Percentiles rank a stretch among this genome's conserved stretches.
phyloP scores from a whole-genome alignment of 2,113 vertebrate genomes.

The Daphoenositta chrysoptera region DNA sequence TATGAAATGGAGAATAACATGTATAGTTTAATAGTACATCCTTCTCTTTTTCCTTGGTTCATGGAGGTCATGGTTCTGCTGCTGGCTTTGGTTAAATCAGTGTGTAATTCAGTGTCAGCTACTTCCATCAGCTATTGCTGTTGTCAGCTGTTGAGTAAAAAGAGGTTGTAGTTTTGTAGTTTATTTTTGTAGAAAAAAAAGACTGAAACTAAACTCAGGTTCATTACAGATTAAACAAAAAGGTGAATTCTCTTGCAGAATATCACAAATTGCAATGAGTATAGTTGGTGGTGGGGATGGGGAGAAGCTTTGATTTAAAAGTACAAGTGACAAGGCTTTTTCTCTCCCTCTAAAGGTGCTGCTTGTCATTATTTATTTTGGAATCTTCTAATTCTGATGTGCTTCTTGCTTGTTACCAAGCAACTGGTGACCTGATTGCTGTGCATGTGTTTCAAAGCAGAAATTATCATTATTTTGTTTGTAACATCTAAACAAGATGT shows the following conservation, averaged over 20 bases:
- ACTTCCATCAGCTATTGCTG: background rate
- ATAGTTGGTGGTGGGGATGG: background rate
- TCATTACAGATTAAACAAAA: background rate
- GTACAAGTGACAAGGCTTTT: constrained; percentile 26
- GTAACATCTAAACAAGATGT: background rate
- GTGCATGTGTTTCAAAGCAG: constrained; percentile 42
- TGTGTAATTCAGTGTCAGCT: background rate
- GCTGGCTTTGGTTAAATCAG: background rate
- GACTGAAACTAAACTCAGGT: background rate
- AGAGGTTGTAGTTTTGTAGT: background rate
- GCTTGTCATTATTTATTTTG: constrained; percentile 54
- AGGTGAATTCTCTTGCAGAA: background rate
- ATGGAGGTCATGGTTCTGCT: background rate
- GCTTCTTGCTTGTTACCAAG: constrained; percentile 56
- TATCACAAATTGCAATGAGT: background rate
- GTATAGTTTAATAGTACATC: background rate
- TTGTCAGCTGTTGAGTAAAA: background rate
- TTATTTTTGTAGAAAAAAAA: background rate
- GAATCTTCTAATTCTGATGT: constrained; percentile 34
- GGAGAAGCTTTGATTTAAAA: constrained; percentile 4
- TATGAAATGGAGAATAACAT: background rate
- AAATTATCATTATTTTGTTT: background rate
- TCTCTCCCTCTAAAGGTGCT: constrained; percentile 57
- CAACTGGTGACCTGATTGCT: constrained; percentile 45
- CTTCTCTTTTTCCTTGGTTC: background rate